Conservation (phyloP, 2,888 invertebrate species). For the Enchytraeus crypticus region DNA sequence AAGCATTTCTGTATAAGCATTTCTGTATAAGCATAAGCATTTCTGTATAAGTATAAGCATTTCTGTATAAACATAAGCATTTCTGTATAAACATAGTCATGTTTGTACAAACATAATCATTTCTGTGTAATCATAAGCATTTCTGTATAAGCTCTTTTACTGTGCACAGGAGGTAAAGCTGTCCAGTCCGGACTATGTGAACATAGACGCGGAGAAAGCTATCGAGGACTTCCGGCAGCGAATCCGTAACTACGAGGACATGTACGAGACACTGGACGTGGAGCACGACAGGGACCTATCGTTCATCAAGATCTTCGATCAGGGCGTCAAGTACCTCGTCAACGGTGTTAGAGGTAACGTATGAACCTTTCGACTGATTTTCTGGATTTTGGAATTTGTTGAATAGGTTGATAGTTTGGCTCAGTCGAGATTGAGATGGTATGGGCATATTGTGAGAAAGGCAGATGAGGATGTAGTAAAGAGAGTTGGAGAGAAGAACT, state of each 20-base stretch:
- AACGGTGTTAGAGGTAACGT: conserved; percentile 50
- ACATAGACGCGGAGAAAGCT: conserved; percentile 86
- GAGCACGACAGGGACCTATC: conserved; percentile 60
- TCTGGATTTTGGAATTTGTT: no score
- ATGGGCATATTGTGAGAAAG: no score
- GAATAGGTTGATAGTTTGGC: no score
- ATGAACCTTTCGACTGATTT: not conserved
- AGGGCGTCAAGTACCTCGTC: conserved; percentile 53
- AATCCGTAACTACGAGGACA: conserved; percentile 89
- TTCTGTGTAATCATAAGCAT: not conserved
- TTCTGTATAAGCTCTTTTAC: no score
- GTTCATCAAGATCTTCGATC: conserved; percentile 86
- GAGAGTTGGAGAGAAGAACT: no score
- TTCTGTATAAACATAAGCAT: no score
- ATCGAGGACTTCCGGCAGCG: conserved; percentile 80
- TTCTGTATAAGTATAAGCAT: no score
- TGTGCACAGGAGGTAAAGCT: conserved; percentile 66
- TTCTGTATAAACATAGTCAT: no score
- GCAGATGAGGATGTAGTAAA: no score
- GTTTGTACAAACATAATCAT: not conserved
- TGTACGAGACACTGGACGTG: conserved; percentile 86
- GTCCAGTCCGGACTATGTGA: conserved; percentile 91
- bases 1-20: no score
- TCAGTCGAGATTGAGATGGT: no score
- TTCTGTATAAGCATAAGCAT: no score